Percentiles rank a stretch among this genome's conserved stretches.
Conservation (phyloP, 64 coral and sea anemone genomes). For the Actinia equina region DNA sequence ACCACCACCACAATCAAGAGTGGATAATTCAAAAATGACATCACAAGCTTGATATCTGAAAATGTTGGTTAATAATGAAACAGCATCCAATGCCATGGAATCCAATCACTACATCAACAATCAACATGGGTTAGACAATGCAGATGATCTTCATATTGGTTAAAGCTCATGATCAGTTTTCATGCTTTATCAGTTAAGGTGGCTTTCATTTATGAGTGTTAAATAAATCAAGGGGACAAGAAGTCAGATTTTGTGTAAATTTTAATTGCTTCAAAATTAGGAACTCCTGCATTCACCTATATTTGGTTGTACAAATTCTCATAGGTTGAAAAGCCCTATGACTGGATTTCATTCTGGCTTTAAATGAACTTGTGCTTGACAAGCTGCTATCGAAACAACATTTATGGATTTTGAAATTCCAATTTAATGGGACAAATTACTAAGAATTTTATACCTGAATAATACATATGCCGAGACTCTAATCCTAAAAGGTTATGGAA, state of each 20-base stretch:
- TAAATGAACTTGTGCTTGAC: too few relatives aligned
- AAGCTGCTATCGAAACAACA: too few relatives aligned
- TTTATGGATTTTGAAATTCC: too few relatives aligned
- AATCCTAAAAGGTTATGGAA: too few relatives aligned
- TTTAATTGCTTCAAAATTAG: too few relatives aligned
- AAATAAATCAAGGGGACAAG: too few relatives aligned
- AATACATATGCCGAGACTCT: too few relatives aligned
- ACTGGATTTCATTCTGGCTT: neutral
- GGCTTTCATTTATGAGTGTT: neutral
- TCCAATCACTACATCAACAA: neutral
- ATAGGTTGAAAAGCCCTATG: neutral
- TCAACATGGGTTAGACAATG: neutral
- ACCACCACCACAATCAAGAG: slow-evolving; percentile 25
- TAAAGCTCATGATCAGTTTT: neutral
- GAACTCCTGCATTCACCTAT: neutral
- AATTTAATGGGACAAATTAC: too few relatives aligned
- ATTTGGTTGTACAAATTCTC: neutral
- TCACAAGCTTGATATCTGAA: neutral
- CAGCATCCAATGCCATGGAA: neutral
- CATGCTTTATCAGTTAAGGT: neutral
- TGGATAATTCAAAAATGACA: slow-evolving; percentile 20
- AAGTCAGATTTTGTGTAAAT: too few relatives aligned
- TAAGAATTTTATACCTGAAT: too few relatives aligned
- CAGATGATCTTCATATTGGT: neutral
- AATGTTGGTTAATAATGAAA: neutral